Conservation (phyloP, 2,888 invertebrate species). For the Acanthococcus lagerstroemiae region DNA sequence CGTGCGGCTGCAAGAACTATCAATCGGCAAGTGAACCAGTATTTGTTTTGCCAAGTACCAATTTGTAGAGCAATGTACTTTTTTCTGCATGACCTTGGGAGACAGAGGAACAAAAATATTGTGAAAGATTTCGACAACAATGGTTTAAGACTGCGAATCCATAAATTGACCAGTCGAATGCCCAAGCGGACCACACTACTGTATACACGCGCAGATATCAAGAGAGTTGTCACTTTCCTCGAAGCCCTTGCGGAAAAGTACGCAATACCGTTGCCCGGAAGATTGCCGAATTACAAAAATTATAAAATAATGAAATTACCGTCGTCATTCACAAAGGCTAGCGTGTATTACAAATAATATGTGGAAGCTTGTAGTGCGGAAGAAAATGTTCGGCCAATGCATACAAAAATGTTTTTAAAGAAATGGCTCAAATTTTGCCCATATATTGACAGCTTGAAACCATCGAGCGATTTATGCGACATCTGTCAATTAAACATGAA, state of each 20-base stretch:
- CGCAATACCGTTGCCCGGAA: neutral
- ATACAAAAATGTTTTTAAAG: neutral
- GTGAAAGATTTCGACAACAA: neutral
- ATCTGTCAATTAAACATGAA: neutral
- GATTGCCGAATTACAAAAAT: neutral
- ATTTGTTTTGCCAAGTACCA: too few relatives aligned
- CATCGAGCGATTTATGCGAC: neutral
- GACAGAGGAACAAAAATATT: neutral
- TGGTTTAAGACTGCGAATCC: neutral
- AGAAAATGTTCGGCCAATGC: neutral
- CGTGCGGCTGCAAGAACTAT: too few relatives aligned
- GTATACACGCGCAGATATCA: neutral
- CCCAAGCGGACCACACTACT: neutral
- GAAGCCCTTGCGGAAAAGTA: neutral
- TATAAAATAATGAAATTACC: neutral
- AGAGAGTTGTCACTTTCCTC: neutral
- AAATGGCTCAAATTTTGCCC: neutral
- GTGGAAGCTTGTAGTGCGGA: neutral
- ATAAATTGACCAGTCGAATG: neutral
- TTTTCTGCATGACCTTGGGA: neutral
- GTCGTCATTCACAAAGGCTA: neutral
- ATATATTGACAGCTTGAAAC: slow-evolving; percentile 2
- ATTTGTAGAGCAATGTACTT: neutral
- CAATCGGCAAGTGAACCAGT: too few relatives aligned
- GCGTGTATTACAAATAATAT: neutral